These are phyloP conservation scores for Syngnathus acus DNA, from an alignment of 2,797 vertebrate species.

Conservation along the genomic window DNA sequence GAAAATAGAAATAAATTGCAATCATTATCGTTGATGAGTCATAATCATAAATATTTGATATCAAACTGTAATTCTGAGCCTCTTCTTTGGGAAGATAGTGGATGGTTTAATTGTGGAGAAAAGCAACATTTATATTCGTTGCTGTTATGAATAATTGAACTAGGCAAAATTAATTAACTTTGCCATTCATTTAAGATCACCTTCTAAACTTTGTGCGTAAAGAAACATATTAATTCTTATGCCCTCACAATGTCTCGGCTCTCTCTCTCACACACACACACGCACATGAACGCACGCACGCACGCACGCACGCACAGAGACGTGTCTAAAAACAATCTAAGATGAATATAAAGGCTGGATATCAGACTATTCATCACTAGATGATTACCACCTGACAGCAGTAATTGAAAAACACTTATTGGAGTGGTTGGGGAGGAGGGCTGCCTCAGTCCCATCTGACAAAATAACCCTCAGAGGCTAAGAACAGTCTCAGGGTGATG, in stretches of 20 bases:
- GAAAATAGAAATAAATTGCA: constrained; percentile 46
- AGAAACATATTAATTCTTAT: constrained; percentile 32
- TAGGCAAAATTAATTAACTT: constrained; percentile 50
- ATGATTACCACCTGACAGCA: constrained; percentile 94
- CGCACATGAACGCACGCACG: not conserved
- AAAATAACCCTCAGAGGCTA: constrained; percentile 74
- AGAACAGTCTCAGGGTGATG: constrained; percentile 66
- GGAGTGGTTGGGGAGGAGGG: constrained; percentile 80
- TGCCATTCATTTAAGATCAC: constrained; percentile 53
- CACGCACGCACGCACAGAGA: constrained; percentile 2
- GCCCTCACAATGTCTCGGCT: not conserved
- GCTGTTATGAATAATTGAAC: constrained; percentile 51
- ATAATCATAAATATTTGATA: constrained; percentile 61
- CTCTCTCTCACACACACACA: constrained; percentile 22
- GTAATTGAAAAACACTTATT: constrained; percentile 99
- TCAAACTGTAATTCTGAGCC: constrained; percentile 31
- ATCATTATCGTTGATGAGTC: constrained; percentile 48
- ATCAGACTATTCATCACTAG: constrained; percentile 98
- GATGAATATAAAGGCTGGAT: constrained; percentile 98
- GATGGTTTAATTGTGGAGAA: constrained; percentile 44
- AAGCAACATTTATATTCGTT: constrained; percentile 50
- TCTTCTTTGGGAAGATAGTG: constrained; percentile 13
- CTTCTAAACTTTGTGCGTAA: constrained; percentile 51
- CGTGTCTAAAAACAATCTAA: constrained; percentile 69
- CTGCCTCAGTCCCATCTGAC: constrained; percentile 78